These are phyloP conservation scores for Drosophila paulistorum DNA, from an alignment of 1,140 invertebrate species.

Conservation along the genomic window DNA sequence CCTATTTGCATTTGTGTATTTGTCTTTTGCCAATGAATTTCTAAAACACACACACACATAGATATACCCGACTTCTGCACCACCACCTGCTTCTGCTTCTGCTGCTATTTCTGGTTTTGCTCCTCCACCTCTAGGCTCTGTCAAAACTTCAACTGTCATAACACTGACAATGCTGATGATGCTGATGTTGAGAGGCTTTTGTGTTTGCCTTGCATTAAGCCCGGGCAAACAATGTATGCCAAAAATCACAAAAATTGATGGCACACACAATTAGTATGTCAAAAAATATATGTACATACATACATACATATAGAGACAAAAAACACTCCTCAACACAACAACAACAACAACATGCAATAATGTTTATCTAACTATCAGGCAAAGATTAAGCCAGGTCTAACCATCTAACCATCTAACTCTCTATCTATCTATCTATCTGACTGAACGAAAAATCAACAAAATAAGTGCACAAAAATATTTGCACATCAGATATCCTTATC, in stretches of 20 bases:
- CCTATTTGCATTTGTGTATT: conserved; percentile 78
- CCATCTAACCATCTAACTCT: not conserved
- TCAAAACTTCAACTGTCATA: conserved; percentile 79
- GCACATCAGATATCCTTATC: conserved; percentile 1
- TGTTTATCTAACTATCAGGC: conserved; percentile 6
- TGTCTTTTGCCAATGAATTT: conserved; percentile 79
- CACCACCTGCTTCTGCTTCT: too few relatives aligned
- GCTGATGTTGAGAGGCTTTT: conserved; percentile 62
- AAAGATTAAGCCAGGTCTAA: conserved; percentile 1
- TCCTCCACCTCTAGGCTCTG: conserved; percentile 25
- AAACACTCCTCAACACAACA: not conserved
- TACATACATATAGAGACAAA: not conserved
- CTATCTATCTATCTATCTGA: not conserved
- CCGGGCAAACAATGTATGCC: conserved; percentile 61
- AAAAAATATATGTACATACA: conserved; percentile 2
- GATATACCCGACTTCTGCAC: too few relatives aligned
- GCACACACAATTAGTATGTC: conserved; percentile 19
- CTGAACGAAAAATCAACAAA: conserved; percentile 8
- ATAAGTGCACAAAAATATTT: conserved; percentile 13
- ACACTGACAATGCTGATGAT: conserved; percentile 59
- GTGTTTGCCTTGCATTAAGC: conserved; percentile 78
- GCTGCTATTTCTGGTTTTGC: not conserved
- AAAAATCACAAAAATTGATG: conserved; percentile 25
- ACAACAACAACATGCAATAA: not conserved
- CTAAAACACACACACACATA: conserved; percentile 47